Conservation (phyloP, 2,797 vertebrate species). For the Lindbergichthys nudifrons region DNA sequence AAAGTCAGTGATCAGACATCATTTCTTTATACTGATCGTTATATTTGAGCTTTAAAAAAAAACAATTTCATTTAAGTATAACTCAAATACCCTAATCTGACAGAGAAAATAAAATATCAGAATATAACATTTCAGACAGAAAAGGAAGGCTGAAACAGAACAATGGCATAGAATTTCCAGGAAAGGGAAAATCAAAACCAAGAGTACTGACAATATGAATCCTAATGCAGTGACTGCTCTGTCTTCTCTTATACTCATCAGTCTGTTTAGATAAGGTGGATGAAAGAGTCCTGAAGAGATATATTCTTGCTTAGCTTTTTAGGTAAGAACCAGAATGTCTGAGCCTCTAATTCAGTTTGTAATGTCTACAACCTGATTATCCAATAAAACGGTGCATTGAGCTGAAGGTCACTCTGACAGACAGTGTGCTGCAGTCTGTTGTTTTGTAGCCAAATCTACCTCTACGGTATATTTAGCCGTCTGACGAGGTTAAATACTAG, state of each 20-base stretch:
- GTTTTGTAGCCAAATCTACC: constrained; percentile 32
- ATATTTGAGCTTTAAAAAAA: neutral
- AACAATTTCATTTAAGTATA: neutral
- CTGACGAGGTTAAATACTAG: constrained; percentile 47
- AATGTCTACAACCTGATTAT: neutral
- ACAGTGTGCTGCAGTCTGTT: neutral
- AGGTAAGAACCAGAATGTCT: too few species aligned
- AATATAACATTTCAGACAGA: neutral
- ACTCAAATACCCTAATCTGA: neutral
- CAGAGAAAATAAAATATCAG: too few species aligned
- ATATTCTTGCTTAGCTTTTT: too few species aligned
- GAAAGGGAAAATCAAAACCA: neutral
- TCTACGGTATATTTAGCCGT: constrained; percentile 59
- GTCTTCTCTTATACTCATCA: neutral
- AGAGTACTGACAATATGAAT: neutral
- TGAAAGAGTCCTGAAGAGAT: neutral
- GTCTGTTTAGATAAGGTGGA: neutral
- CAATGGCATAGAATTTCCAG: neutral
- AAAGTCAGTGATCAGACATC: too few species aligned
- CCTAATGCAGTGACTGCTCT: neutral
- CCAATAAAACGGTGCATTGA: neutral
- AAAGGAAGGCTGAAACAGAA: neutral
- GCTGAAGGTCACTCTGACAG: constrained; percentile 13
- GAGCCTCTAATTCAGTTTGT: neutral
- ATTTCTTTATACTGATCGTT: neutral